Conservation (phyloP, 1,140 invertebrate species). For the Mya arenaria region DNA sequence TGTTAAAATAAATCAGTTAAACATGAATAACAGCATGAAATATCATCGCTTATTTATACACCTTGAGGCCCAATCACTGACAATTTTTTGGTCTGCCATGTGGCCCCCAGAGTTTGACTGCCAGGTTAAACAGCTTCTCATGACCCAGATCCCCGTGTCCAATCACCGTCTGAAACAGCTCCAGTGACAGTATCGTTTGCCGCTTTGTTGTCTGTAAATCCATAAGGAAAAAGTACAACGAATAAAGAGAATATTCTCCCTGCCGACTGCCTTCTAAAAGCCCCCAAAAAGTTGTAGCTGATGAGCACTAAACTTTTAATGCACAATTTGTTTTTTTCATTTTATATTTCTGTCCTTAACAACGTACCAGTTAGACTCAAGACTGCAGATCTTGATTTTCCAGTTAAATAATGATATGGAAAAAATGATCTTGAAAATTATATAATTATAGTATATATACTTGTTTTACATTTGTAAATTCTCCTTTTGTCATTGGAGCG, state of each 20-base stretch:
- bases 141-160: conserved; percentile 86
- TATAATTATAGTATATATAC: too few species aligned
- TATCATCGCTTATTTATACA: not conserved
- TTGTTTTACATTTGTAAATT: too few species aligned
- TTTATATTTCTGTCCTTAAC: not conserved
- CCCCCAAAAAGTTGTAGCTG: not conserved
- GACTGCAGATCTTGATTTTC: too few species aligned
- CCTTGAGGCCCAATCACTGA: conserved; percentile 53
- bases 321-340: not conserved
- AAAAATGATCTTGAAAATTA: too few species aligned
- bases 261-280: not conserved
- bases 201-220: conserved; percentile 76
- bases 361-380: too few species aligned
- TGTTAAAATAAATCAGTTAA: not conserved
- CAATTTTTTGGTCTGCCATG: conserved; percentile 83
- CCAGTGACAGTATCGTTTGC: conserved; percentile 86
- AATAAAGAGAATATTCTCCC: not conserved
- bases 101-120: conserved; percentile 90
- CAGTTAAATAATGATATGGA: too few species aligned
- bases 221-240: not conserved
- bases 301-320: not conserved
- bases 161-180: conserved; percentile 88
- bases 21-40: not conserved
- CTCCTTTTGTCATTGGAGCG: too few species aligned
- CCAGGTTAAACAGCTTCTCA: conserved; percentile 85